Evolutionary conservation across 2,888 invertebrate genomes (phyloP).

Genomic region (Eristalis arbustorum): DNA sequence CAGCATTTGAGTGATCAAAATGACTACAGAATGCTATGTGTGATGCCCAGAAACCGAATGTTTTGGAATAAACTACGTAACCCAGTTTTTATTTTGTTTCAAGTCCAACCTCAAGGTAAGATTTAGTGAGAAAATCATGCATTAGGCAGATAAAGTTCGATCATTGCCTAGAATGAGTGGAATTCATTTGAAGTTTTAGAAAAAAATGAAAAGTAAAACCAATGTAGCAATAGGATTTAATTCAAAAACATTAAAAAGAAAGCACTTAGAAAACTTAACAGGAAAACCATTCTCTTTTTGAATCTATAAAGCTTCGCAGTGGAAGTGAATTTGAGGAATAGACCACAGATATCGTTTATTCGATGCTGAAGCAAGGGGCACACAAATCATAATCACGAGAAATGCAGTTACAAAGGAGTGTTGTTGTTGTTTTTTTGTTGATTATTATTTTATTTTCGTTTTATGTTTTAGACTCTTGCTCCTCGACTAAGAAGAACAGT

Average conservation of each 20-base stretch:
- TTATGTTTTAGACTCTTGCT: slow-evolving; percentile 16
- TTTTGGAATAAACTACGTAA: background rate
- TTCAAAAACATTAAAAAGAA: background rate
- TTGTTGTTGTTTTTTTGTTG: background rate
- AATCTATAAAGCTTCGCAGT: slow-evolving; percentile 58
- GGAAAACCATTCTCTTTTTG: slow-evolving; percentile 15
- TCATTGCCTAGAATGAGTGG: background rate
- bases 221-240: background rate
- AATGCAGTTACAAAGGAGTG: background rate
- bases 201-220: background rate
- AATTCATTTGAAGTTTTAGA: background rate
- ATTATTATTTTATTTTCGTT: slow-evolving; percentile 5
- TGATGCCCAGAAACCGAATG: background rate
- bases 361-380: slow-evolving; percentile 44
- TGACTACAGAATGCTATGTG: too few relatives aligned
- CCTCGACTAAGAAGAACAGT: slow-evolving; percentile 32
- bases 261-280: slow-evolving; percentile 3
- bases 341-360: slow-evolving; percentile 57
- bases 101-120: background rate
- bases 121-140: background rate
- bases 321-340: slow-evolving; percentile 46
- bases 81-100: background rate
- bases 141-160: background rate
- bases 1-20: too few relatives aligned
- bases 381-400: background rate